Conservation (phyloP, 2,888 invertebrate species). For the Nasonia oneida region DNA sequence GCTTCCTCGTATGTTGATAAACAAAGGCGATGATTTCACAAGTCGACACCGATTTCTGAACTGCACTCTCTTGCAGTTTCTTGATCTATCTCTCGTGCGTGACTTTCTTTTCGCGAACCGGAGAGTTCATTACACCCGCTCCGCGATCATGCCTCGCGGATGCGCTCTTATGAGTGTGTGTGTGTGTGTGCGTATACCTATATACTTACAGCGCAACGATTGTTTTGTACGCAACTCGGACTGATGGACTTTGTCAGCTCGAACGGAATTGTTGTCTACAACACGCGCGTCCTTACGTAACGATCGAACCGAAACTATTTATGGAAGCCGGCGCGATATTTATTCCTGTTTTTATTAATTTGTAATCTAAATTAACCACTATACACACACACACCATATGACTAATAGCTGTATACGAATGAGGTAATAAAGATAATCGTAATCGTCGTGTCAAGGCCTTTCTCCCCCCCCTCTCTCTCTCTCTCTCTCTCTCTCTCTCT, state of each 20-base stretch:
- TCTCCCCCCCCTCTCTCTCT: background rate
- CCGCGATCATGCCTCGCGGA: background rate
- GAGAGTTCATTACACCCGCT: slow-evolving; percentile 55
- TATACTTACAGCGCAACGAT: background rate
- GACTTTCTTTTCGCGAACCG: slow-evolving; percentile 18
- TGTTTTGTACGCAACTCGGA: no score
- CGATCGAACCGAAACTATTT: background rate
- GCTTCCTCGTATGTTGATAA: slow-evolving; percentile 60
- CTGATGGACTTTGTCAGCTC: no score
- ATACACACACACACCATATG: background rate
- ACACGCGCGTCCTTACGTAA: no score
- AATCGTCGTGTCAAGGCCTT: slow-evolving; percentile 54
- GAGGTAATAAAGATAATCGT: slow-evolving; percentile 55
- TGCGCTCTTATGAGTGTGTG: background rate
- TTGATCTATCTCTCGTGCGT: slow-evolving; percentile 34
- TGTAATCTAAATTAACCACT: slow-evolving; percentile 41
- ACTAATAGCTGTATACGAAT: slow-evolving; percentile 19
- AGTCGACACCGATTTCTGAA: slow-evolving; percentile 58
- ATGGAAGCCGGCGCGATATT: background rate
- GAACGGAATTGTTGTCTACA: no score
- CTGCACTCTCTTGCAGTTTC: background rate
- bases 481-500: background rate
- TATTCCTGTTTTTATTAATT: slow-evolving; percentile 32
- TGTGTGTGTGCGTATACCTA: background rate
- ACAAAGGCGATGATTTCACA: slow-evolving; percentile 60